A percentile compares a stretch with the other conserved stretches of the same genome.
phyloP scores from a whole-genome alignment of 2,888 invertebrate genomes.

The Microchrysa polita region DNA sequence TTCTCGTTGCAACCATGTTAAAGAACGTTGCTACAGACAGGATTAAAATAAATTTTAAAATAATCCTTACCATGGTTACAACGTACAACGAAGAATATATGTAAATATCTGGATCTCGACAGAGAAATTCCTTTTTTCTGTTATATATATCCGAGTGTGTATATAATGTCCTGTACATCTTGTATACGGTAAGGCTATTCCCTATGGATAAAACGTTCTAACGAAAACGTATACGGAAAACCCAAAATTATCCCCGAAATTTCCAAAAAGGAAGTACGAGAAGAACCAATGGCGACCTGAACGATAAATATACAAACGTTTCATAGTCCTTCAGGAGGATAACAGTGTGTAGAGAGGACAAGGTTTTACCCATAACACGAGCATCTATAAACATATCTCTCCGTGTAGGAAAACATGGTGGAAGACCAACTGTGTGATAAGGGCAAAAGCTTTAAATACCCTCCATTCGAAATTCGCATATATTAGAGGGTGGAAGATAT shows the following conservation, averaged over 20 bases:
- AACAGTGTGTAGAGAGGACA: constrained; percentile 31
- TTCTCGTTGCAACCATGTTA: constrained; percentile 39
- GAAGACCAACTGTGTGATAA: constrained; percentile 41
- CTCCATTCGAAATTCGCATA: constrained; percentile 31
- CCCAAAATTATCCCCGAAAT: constrained; percentile 49
- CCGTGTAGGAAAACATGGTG: constrained; percentile 25
- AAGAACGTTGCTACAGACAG: constrained; percentile 49
- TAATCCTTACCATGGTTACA: constrained; percentile 50
- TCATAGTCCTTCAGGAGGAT: constrained; percentile 36
- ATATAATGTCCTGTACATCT: not conserved
- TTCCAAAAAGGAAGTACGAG: constrained; percentile 39
- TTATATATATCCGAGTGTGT: no score
- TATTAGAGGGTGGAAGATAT: constrained; percentile 46
- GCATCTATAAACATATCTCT: constrained; percentile 4
- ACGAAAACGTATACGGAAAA: constrained; percentile 36
- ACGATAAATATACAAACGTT: constrained; percentile 48
- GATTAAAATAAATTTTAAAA: constrained; percentile 52
- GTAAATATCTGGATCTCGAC: constrained; percentile 44
- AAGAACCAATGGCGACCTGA: constrained; percentile 22
- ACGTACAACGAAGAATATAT: constrained; percentile 44
- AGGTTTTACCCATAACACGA: constrained; percentile 11
- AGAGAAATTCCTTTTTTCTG: constrained; percentile 27
- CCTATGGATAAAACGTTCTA: constrained; percentile 22
- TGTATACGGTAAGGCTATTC: constrained; percentile 18
- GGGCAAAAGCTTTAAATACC: constrained; percentile 49